Evolutionary conservation across 2,888 invertebrate species (phyloP), one percentile per base, ranked within the genome.

Genomic region (Amblyteles armatorius): DNA sequence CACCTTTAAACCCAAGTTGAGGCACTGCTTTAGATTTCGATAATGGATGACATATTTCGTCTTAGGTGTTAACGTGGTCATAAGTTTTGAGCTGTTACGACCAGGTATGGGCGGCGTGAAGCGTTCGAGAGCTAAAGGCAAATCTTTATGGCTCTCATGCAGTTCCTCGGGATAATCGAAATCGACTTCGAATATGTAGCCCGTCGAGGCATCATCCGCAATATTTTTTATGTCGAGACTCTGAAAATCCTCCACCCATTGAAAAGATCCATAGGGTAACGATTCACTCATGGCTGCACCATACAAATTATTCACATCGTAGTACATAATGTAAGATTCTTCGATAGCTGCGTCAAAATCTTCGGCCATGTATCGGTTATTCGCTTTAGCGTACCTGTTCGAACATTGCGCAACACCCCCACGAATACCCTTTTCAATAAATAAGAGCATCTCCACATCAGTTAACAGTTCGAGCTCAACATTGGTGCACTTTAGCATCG

Each of bases 281-380:
- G 44, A 48, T 48, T 48, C 44, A 13, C 44, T 48, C 44, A 48
- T 48, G 2, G 44, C 44, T 48, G 44, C 44, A 48, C 44, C 44
- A 13, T 48, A 9, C 44, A 9, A 48, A 48, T 29, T 29, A 29
- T 29, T 29, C 3, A 29, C 29, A 29, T 93, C 92, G 3, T 91
- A 86, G 78, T 92, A 93, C 50, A 89, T 86, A 33, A 94, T 65
- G 82, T 89, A 93, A 6, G 87, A 90, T 6, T 71, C 57, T 1
- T 72, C 78, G 86, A 88, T 26, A 6, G 52, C 19, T 13, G 33
- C 22, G 22, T 83, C 22, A 68, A 76, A 78, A 19, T 82, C 29
- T 36, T 48, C n/a, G 3, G 40, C 76, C 80, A 83, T 81, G n/a
- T 83, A 86, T 40, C 40, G 76, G 67, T 86, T 82, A 50, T 84